Conservation (phyloP, 1,140 invertebrate genomes). For the Drosophila athabasca region DNA sequence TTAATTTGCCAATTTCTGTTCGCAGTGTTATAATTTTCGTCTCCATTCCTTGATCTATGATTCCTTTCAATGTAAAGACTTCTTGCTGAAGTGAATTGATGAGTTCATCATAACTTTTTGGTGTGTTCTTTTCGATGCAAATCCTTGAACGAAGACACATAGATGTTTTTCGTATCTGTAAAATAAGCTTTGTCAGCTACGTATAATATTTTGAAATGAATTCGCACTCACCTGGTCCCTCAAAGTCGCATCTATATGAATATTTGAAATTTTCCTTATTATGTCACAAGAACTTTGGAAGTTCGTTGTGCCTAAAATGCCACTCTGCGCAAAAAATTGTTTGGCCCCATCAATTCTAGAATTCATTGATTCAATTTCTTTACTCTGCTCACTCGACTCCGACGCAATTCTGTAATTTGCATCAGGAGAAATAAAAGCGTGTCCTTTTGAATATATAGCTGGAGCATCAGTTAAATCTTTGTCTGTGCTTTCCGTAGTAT, state of each 20-base stretch:
- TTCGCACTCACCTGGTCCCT: slow-evolving; percentile 27
- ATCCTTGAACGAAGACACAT: slow-evolving; percentile 34
- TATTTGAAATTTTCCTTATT: slow-evolving; percentile 49
- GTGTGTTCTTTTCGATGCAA: neutral
- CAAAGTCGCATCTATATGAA: slow-evolving; percentile 38
- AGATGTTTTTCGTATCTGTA: slow-evolving; percentile 48
- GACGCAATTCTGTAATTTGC: neutral
- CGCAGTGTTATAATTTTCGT: slow-evolving; percentile 56
- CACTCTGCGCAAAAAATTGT: slow-evolving; percentile 40
- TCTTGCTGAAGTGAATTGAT: slow-evolving; percentile 26
- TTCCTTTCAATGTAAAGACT: slow-evolving; percentile 29
- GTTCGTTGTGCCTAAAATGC: slow-evolving; percentile 38
- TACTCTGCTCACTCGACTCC: neutral
- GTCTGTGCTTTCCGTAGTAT: neutral
- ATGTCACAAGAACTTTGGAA: slow-evolving; percentile 33
- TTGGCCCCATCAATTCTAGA: slow-evolving; percentile 46
- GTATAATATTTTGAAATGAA: neutral
- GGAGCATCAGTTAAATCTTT: too few species aligned
- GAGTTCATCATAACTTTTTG: slow-evolving; percentile 12
- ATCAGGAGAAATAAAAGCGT: too few species aligned
- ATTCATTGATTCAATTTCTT: neutral
- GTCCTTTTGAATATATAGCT: too few species aligned
- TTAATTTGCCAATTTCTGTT: slow-evolving; percentile 50
- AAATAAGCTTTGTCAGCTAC: neutral
- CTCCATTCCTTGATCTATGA: slow-evolving; percentile 28